Percentiles rank a stretch among this genome's conserved stretches.
Evolutionary conservation across 2,888 invertebrate species (phyloP).

Genomic region (Xylota segnis): DNA sequence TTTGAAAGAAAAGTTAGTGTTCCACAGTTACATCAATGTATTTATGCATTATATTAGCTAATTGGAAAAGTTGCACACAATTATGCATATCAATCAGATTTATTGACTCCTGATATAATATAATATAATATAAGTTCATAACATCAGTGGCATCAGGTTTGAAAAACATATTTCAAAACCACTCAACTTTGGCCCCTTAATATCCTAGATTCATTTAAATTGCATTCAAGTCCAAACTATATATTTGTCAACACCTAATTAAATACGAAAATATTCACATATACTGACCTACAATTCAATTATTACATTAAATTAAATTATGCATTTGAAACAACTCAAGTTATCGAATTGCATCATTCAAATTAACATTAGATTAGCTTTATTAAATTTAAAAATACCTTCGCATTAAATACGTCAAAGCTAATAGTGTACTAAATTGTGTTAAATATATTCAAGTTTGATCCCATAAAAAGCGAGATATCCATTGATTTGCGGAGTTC

Average conservation of each 20-base stretch:
- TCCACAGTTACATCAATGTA: too few species aligned
- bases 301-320: conserved; percentile 12
- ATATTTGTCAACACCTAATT: not conserved
- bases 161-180: too few species aligned
- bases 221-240: not conserved
- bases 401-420: not conserved
- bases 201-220: not conserved
- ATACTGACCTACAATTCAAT: not conserved
- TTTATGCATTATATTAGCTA: too few species aligned
- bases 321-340: not conserved
- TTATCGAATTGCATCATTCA: not conserved
- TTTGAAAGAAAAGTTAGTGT: too few species aligned
- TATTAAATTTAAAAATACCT: not conserved
- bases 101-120: too few species aligned
- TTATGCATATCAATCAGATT: too few species aligned
- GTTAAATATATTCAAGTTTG: not conserved
- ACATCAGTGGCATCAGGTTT: too few species aligned
- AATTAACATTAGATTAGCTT: not conserved
- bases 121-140: too few species aligned
- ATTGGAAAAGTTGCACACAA: too few species aligned
- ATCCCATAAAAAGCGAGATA: not conserved
- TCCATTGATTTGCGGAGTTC: not conserved
- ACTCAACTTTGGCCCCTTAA: too few species aligned
- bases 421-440: not conserved
- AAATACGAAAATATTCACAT: not conserved